Evolutionary conservation across 2,888 invertebrate species (phyloP), one percentile per base, ranked within the genome.

Genomic region (Cerceris ruficornis): DNA sequence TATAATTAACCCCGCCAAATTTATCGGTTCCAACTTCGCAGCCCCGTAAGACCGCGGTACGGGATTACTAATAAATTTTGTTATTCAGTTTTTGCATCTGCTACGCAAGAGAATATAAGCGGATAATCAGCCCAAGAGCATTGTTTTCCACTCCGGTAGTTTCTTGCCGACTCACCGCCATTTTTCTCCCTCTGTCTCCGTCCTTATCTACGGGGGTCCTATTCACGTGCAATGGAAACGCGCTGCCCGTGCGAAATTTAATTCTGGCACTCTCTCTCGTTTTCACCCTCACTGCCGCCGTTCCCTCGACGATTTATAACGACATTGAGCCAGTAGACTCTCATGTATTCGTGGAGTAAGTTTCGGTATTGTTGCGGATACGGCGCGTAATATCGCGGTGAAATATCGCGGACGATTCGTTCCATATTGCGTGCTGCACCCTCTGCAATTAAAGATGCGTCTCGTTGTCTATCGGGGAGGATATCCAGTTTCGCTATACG

Each of bases 311-410:
- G 80, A 80, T 83, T 83, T 80, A 83, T 83, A 83, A 83, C 71
- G 77, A 75, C 83, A 75, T 80, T 77, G 83, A 80, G 74, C 66
- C 69, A 72, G 69, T 68, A 67, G 67, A 54, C 52, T 66, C 52
- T 66, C 64, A 62, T 50, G 71, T 74, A 75, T 65, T 64, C 81
- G 69, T 64, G 50, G 60, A 65, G 65, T 77, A 74, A 65, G 66
- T 74, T 83, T 77, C 66, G 77, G 70, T 74, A 83, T 82, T 82
- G 83, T 82, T 80, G 70, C 70, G 68, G 76, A 71, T 80, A 83
- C 83, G 73, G 71, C 73, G 77, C 70, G 83, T 69, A 71, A 70
- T 77, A 83, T 80, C 70, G 69, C 55, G 68, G 68, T 83, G 70
- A 82, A 80, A 80, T 80, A 67, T 73, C 68, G 65, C 14, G 17